These are phyloP conservation scores for Jacana jacana DNA, from an alignment of 2,113 vertebrate species.

Conservation along the genomic window DNA sequence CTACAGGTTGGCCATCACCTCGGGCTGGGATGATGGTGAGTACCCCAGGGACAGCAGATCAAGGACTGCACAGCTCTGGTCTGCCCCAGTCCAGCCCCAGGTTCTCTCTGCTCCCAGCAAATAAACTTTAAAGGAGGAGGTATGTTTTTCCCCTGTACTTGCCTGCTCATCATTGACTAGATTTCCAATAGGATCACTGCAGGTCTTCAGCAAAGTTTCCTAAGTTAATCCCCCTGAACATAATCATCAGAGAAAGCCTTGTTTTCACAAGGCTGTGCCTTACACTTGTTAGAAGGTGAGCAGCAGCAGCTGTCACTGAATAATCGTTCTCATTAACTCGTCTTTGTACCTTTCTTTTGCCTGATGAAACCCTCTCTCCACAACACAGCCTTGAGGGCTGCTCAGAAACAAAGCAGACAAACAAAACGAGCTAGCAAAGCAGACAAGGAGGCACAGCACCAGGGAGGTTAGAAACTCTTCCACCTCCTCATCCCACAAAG, in stretches of 20 bases:
- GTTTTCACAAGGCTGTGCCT: background rate
- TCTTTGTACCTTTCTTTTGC: slow-evolving; percentile 2
- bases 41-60: background rate
- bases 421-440: background rate
- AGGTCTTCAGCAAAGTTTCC: background rate
- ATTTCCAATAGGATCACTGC: background rate
- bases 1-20: background rate
- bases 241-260: background rate
- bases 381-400: background rate
- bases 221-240: slow-evolving; percentile 4
- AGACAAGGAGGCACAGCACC: background rate
- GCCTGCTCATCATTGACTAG: background rate
- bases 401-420: background rate
- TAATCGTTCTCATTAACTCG: slow-evolving; percentile 40
- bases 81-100: background rate
- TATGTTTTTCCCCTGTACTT: background rate
- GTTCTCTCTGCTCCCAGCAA: background rate
- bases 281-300: background rate
- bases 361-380: background rate
- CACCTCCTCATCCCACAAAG: background rate
- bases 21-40: background rate
- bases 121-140: background rate
- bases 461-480: background rate
- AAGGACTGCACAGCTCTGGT: background rate
- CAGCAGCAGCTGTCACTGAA: slow-evolving; percentile 26